phyloP scores from a whole-genome alignment of 30 jellyfish, hydroid and myxozoan genomes.

The Hydra vulgaris region DNA sequence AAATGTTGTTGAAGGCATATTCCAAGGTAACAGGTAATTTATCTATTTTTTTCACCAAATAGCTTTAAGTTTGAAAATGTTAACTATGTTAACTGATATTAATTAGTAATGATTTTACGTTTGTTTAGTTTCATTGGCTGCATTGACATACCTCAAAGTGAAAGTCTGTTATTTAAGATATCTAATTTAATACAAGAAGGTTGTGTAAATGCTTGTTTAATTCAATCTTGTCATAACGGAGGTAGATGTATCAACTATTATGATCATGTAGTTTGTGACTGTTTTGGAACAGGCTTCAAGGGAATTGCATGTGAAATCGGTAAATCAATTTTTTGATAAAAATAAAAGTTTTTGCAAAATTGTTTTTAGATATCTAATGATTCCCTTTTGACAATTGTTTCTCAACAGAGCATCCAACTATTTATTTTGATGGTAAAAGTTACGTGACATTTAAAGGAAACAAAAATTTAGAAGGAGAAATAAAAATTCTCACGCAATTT shows the following conservation, averaged over 20 bases:
- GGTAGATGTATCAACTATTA: constrained; percentile 1
- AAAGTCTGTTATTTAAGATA: not conserved
- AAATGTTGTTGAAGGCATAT: not conserved
- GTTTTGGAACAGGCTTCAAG: not conserved
- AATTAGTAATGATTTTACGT: not conserved
- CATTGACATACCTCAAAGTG: not conserved
- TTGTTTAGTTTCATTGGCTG: constrained; percentile 6
- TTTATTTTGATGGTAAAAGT: not conserved
- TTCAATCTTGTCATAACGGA: not conserved
- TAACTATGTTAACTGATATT: not conserved
- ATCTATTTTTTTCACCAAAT: no score
- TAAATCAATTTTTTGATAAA: not conserved
- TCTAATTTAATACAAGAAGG: not conserved
- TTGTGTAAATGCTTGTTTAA: constrained; percentile 1
- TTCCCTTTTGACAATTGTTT: no score
- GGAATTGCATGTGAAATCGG: not conserved
- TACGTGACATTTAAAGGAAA: not conserved
- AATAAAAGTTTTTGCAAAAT: no score
- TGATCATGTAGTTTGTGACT: constrained; percentile 5
- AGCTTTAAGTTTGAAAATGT: no score
- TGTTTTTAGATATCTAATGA: no score
- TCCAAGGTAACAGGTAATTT: not conserved
- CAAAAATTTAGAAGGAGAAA: not conserved
- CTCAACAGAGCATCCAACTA: not conserved
- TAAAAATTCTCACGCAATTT: not conserved